These are phyloP conservation scores for Nothobranchius furzeri DNA, from an alignment of 2,113 vertebrate species.

Conservation along the genomic window DNA sequence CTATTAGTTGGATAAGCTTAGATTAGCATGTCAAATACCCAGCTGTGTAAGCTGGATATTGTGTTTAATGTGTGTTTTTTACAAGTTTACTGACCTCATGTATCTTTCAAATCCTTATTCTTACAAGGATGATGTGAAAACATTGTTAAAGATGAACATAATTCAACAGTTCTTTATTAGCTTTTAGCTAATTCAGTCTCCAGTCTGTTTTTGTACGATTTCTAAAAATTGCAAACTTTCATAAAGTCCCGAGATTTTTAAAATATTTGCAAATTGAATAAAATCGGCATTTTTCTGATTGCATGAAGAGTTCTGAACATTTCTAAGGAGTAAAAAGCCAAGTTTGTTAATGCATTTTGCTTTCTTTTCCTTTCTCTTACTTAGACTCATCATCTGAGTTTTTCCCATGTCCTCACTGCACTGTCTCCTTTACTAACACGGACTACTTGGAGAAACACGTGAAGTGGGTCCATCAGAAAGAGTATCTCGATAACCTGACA, in stretches of 20 bases:
- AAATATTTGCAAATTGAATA: too few relatives aligned
- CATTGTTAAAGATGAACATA: too few relatives aligned
- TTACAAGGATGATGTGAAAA: too few relatives aligned
- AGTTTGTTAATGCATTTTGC: neutral
- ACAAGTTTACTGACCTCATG: neutral
- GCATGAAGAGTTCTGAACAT: too few relatives aligned
- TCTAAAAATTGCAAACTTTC: too few relatives aligned
- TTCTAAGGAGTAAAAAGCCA: neutral
- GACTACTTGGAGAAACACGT: conserved; percentile 80
- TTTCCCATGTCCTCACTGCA: conserved; percentile 78
- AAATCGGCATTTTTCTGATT: neutral
- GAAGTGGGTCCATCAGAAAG: conserved; percentile 80
- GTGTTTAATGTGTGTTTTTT: neutral
- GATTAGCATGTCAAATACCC: neutral
- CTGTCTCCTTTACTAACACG: conserved; percentile 76
- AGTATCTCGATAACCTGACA: conserved; percentile 76
- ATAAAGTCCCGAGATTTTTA: too few relatives aligned
- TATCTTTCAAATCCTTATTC: neutral
- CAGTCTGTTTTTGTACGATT: too few relatives aligned
- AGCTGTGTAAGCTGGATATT: too few relatives aligned
- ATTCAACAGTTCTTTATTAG: too few relatives aligned
- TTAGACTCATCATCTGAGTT: conserved; percentile 63
- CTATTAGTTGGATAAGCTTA: too few relatives aligned
- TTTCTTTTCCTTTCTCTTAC: conserved; percentile 29
- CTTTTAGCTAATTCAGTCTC: too few relatives aligned